Base-by-base conservation (phyloP, 2,113 vertebrate genomes). In the Gallinago undulata region DNA sequence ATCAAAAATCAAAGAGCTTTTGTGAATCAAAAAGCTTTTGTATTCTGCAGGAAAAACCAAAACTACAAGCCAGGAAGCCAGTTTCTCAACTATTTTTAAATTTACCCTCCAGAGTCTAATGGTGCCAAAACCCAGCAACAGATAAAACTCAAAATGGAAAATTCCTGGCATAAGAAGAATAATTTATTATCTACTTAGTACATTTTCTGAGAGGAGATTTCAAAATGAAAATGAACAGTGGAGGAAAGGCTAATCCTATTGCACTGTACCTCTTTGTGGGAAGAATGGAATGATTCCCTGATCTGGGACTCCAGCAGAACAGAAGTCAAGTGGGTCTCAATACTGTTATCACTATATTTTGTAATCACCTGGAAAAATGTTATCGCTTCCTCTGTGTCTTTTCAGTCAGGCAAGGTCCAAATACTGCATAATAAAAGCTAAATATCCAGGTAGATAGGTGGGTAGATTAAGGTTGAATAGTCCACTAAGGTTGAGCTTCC, bases 101-200 rank as follows among this genome's bases (percentile, higher is more conserved):
- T 76, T 73, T 93, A 80, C 79, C 67, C 31, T n/a, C 51, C 90
- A 83, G 45, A 50, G 50, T 85, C 93, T 83, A 85, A 82, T 79
- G 56, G 66, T 93, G 88, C 92, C 85, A 90, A 92, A 87, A 62
- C 45, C n/a, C 74, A 84, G 85, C 75, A 90, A 89, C 60, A 79
- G 89, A 88, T 91, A 92, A 76, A 91, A 83, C 79, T 85, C 76
- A 62, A 73, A 80, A 80, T 77, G 87, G 89, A 96, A 89, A 91
- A 91, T 93, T 94, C 68, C 76, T 91, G 80, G 76, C 41, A 2
- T 60, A 69, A 81, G 87, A 90, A 73, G 30, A 93, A 68, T 66
- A 48, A 84, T 91, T 86, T 88, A 77, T 88, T 66, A 89, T 88
- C 93, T 77, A 48, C 86, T 92, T 64, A 55, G 68, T 92, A 56